Evolutionary conservation across 2,113 vertebrate genomes (phyloP), one percentile per base, ranked within the genome.

Genomic region (Dromiciops gliroides): DNA sequence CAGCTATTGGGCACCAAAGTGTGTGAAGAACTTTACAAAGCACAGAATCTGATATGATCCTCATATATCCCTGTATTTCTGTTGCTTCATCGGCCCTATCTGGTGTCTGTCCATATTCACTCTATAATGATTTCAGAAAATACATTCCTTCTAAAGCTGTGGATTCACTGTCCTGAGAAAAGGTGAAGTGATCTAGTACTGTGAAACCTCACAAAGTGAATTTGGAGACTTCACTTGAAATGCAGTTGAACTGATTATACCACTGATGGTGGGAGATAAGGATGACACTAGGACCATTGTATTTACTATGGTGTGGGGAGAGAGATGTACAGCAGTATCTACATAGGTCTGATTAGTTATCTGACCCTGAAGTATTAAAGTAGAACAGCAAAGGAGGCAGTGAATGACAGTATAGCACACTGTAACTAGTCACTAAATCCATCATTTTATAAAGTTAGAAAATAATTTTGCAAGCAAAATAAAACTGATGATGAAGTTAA

Each of bases 391-490:
- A 25, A 60, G 26, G 47, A 92, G 14, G 2, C 28, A 92, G 51
- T 7, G 22, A 8, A 83, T 89, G 8, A 48, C 2, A 90, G 10
- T 44, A 2, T 8, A 83, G n/a, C 19, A 83, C 1, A 22, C 23
- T 44, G 6, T 83, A 44, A 44, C n/a, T 83, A 56, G 44, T 51
- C 48, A 28, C 7, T 8, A 31, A 95, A 91, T 31, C 2, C 10
- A 67, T 89, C 37, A 52, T 5, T 83, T 91, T 10, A 60, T 16
- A 92, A 95, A 93, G 92, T n/a, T 14, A 14, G n/a, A 91, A n/a
- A 26, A 25, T 92, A 94, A 26, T 90, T 12, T 51, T 92, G 16
- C 48, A 51, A 94, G 53, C 23, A 93, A 94, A 94, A 44, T 22
- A 26, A 37, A 51, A 50, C 19, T 8, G 51, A 28, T 51, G 60